Evolutionary conservation across 2,888 invertebrate species (phyloP).

Genomic region (Protodeltote pygarga): DNA sequence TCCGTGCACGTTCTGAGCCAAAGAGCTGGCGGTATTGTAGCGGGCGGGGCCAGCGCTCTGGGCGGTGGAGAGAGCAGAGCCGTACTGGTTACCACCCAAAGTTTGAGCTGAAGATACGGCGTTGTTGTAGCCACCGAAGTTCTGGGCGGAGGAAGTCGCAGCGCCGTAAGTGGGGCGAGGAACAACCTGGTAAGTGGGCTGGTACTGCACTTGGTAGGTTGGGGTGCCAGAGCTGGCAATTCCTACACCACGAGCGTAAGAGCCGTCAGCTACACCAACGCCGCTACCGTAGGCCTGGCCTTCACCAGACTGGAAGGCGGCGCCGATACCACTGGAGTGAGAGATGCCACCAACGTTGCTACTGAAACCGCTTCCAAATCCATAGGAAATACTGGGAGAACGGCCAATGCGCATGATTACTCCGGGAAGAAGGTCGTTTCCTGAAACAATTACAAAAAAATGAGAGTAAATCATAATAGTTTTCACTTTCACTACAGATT

Average conservation of each 20-base stretch:
- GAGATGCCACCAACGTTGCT: conserved; percentile 78
- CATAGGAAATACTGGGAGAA: conserved; percentile 73
- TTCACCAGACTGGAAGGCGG: conserved; percentile 69
- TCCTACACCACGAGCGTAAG: conserved; percentile 69
- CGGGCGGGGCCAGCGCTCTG: conserved; percentile 50
- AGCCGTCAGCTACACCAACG: conserved; percentile 54
- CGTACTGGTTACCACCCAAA: conserved; percentile 56
- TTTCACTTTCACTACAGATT: no score
- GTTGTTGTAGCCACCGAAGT: conserved; percentile 63
- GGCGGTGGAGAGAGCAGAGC: conserved; percentile 63
- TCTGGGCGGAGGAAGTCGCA: conserved; percentile 63
- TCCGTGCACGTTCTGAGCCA: conserved; percentile 53
- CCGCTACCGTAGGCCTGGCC: conserved; percentile 72
- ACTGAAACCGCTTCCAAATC: conserved; percentile 77
- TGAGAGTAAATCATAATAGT: no score
- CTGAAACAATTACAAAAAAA: conserved; percentile 21
- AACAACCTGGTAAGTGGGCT: conserved; percentile 46
- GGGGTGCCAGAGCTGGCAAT: conserved; percentile 62
- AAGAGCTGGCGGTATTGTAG: conserved; percentile 35
- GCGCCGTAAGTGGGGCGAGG: conserved; percentile 54
- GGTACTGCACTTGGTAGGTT: conserved; percentile 43
- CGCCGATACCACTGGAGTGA: conserved; percentile 72
- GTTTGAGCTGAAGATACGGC: conserved; percentile 61
- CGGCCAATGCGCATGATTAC: conserved; percentile 63
- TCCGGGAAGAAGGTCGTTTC: conserved; percentile 46